A percentile compares a stretch with the other conserved stretches of the same genome.
phyloP scores from a whole-genome alignment of 2,113 vertebrate species.

The Zosterops lateralis region DNA sequence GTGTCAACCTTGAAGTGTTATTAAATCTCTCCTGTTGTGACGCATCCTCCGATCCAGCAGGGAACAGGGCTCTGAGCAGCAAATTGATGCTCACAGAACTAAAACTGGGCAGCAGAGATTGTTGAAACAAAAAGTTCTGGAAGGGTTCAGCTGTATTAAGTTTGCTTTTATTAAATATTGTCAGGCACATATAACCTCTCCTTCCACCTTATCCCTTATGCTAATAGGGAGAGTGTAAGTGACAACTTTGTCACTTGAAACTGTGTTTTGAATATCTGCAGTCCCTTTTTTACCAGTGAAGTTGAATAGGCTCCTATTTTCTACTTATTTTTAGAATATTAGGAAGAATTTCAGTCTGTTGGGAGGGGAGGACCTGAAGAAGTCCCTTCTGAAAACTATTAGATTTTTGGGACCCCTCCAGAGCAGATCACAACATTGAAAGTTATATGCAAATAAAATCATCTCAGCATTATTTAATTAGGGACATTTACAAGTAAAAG shows the following conservation, averaged over 20 bases:
- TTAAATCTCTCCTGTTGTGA: conserved; percentile 58
- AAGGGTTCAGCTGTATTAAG: conserved; percentile 11
- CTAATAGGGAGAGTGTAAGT: background rate
- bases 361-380: background rate
- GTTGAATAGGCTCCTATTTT: background rate
- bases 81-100: conserved; percentile 17
- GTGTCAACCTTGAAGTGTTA: conserved; percentile 68
- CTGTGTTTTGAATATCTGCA: background rate
- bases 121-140: background rate
- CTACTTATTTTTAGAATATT: background rate
- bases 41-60: conserved; percentile 9
- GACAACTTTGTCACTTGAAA: background rate
- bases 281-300: background rate
- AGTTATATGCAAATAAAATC: conserved; percentile 24
- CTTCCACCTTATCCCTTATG: background rate
- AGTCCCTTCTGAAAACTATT: background rate
- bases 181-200: background rate
- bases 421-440: conserved; percentile 28
- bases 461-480: conserved; percentile 55
- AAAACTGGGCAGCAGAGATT: background rate
- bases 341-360: background rate
- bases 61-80: background rate
- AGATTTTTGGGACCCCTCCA: background rate
- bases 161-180: background rate
- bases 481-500: background rate